phyloP scores from a whole-genome alignment of 2,797 vertebrate genomes.

The Agapornis canus region DNA sequence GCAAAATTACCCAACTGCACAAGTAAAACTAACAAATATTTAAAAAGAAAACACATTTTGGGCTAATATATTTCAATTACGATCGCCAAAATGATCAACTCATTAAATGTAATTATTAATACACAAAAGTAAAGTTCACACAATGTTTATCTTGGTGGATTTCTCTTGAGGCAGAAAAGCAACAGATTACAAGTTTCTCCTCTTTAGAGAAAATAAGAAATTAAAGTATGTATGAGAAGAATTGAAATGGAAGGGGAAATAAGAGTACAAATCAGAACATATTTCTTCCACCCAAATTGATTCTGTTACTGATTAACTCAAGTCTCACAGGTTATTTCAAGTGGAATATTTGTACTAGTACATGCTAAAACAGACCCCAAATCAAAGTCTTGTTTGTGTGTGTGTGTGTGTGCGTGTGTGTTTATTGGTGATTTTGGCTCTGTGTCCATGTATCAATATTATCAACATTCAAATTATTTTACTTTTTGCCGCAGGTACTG shows the following conservation, averaged over 20 bases:
- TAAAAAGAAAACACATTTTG: background rate
- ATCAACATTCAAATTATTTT: background rate
- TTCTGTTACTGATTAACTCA: conserved; percentile 17
- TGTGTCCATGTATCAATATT: background rate
- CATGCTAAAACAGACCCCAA: conserved; percentile 11
- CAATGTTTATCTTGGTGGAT: background rate
- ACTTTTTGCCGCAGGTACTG: background rate
- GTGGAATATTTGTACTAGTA: conserved; percentile 31
- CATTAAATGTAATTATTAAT: background rate
- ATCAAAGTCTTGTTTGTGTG: background rate
- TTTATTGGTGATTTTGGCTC: background rate
- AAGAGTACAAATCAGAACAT: background rate
- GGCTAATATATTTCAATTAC: background rate
- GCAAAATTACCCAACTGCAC: background rate
- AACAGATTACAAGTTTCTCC: background rate
- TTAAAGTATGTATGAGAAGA: background rate
- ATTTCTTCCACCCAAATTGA: background rate
- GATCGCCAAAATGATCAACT: background rate
- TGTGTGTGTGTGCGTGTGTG: background rate
- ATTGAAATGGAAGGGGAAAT: background rate
- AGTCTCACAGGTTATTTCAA: background rate
- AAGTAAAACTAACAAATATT: background rate
- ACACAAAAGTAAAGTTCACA: background rate
- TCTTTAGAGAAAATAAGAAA: background rate
- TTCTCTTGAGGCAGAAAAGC: background rate